Base-by-base conservation (phyloP, 2,888 invertebrate genomes). In the Oithona nana region DNA sequence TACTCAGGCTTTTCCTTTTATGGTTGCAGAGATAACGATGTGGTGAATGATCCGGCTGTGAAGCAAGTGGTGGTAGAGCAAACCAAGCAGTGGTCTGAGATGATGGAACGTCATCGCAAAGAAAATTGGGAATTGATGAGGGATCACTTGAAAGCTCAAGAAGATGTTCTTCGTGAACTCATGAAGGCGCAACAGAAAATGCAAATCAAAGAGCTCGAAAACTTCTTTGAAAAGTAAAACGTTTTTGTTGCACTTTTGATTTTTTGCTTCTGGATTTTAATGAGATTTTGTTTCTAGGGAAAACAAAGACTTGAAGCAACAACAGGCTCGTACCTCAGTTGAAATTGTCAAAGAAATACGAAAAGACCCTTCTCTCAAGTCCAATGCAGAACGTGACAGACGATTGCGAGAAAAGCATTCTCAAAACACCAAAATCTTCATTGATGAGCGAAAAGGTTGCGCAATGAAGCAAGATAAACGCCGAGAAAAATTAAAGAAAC, bases 381-480 rank as follows among this genome's bases (percentile, higher is more conserved):
- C 95, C 64, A 93, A 97, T 70, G 92, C 90, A 65, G 98, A 98
- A 73, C 88, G 92, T 69, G 98, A 98, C 72, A 81, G 94, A 52
- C 79, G 94, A 55, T 79, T 94, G 63, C 79, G 88, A 29, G 93
- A 97, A 75, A 90, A 95, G 74, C 92, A 94, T 70, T 92, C 94
- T 72, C 94, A 94, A 73, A 95, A 95, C 73, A 93, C 92, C 61
- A 95, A 95, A 74, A 88, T 90, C 70, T 97, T 97, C 72, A 84
- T 94, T 79, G 95, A 97, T 68, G 95, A 97, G 74, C 80, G 90
- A 64, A 89, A 86, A 77, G 81, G 81, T 30, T 84, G 84, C 61
- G 83, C 84, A 63, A 87, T 90, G 71, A 89, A 93, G 70, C 93
- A 93, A 70, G 83, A 82, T 64, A 84, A 90, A 66, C 90, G 94